Conservation (phyloP, 37 sponge, comb jelly and placozoan species). For the Eunapius fragilis region DNA sequence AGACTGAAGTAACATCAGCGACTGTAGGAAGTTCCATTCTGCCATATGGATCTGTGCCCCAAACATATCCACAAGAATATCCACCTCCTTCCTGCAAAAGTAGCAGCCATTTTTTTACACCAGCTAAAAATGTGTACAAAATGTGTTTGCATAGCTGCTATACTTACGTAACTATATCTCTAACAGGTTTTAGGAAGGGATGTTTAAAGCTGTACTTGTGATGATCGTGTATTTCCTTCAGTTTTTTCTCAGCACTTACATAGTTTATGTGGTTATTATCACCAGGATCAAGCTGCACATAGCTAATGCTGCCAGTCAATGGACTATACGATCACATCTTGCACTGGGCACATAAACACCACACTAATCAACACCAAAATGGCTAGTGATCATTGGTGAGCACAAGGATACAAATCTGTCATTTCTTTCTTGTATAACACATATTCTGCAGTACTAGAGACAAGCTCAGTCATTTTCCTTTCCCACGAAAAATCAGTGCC, state of each 20-base stretch:
- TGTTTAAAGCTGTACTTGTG: slow-evolving; percentile 64
- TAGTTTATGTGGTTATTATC: slow-evolving; percentile 34
- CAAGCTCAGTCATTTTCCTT: slow-evolving; percentile 65
- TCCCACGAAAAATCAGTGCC: slow-evolving; percentile 71
- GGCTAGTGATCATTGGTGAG: not conserved
- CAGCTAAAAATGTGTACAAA: not conserved
- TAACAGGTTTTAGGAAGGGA: slow-evolving; percentile 44
- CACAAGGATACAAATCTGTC: slow-evolving; percentile 58
- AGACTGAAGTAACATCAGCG: slow-evolving; percentile 47
- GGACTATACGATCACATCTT: not conserved
- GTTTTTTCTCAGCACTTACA: not conserved
- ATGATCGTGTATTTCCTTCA: slow-evolving; percentile 42
- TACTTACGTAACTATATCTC: slow-evolving; percentile 33
- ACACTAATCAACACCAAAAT: too few relatives aligned
- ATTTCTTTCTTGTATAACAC: slow-evolving; percentile 51
- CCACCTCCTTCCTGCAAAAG: slow-evolving; percentile 44
- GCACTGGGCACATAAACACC: too few relatives aligned
- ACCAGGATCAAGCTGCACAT: slow-evolving; percentile 28
- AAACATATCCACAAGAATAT: slow-evolving; percentile 29
- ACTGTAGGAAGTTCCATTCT: slow-evolving; percentile 68
- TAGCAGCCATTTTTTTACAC: not conserved
- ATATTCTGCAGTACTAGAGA: slow-evolving; percentile 26
- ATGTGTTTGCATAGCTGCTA: not conserved
- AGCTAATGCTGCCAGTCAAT: slow-evolving; percentile 17
- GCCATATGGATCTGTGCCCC: slow-evolving; percentile 43